Percentiles rank a stretch among this genome's conserved stretches.
phyloP scores from a whole-genome alignment of 2,113 vertebrate genomes.

The Muntiacus reevesi region DNA sequence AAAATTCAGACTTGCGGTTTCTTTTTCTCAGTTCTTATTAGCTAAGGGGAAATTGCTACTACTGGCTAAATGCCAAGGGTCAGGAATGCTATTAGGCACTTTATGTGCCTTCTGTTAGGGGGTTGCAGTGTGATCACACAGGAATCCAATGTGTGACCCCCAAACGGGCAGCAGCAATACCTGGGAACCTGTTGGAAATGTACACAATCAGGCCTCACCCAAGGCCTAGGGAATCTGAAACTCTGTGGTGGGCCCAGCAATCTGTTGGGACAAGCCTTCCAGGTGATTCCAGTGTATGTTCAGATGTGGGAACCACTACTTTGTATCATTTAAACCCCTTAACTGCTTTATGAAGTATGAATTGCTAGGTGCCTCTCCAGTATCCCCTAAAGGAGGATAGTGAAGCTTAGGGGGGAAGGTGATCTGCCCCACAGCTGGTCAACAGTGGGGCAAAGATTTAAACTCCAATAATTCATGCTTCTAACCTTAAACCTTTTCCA shows the following conservation, averaged over 20 bases:
- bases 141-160: background rate
- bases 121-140: background rate
- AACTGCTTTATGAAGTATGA: background rate
- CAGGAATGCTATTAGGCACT: background rate
- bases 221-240: background rate
- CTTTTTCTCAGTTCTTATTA: background rate
- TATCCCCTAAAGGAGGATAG: background rate
- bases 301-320: background rate
- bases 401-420: background rate
- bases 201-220: background rate
- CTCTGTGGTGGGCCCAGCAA: background rate
- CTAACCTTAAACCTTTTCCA: background rate
- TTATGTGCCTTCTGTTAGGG: background rate
- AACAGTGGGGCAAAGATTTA: background rate
- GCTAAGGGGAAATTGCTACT: background rate
- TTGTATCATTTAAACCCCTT: background rate
- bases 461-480: background rate
- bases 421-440: background rate
- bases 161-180: background rate
- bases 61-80: background rate
- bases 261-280: background rate
- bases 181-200: background rate
- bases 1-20: background rate
- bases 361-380: background rate
- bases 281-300: background rate